Evolutionary conservation across 2,888 invertebrate genomes (phyloP).

Genomic region (Glaucopsyche alexis): DNA sequence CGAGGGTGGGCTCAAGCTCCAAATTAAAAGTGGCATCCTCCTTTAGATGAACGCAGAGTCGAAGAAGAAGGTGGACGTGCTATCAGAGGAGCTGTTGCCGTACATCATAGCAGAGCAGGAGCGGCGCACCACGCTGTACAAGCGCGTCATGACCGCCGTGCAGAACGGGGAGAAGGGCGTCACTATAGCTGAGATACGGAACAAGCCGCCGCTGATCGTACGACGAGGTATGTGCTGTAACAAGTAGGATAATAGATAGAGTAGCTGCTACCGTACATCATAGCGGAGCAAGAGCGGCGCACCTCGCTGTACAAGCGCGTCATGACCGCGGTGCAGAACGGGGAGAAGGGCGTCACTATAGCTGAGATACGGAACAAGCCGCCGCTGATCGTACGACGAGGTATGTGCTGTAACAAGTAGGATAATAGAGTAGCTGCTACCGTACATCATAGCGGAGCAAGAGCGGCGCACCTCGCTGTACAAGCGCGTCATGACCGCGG

Average conservation of each 20-base stretch:
- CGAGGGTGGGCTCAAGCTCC: too few relatives aligned
- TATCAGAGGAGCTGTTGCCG: conserved; percentile 69
- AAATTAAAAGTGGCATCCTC: background rate
- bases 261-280: conserved; percentile 60
- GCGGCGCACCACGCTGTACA: conserved; percentile 62
- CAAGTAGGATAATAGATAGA: too few relatives aligned
- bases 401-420: conserved; percentile 41
- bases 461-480: conserved; percentile 65
- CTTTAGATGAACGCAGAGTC: conserved; percentile 69
- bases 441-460: conserved; percentile 67
- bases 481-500: conserved; percentile 68
- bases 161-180: conserved; percentile 71
- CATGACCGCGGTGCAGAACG: conserved; percentile 72
- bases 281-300: conserved; percentile 68
- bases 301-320: conserved; percentile 65
- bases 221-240: too few relatives aligned
- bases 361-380: conserved; percentile 69
- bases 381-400: conserved; percentile 64
- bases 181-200: conserved; percentile 67
- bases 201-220: conserved; percentile 44
- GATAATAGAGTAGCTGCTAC: conserved; percentile 42
- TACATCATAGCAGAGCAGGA: conserved; percentile 74
- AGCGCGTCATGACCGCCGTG: conserved; percentile 68
- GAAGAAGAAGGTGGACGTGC: conserved; percentile 70
- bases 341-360: conserved; percentile 70